phyloP scores from a whole-genome alignment of 2,113 vertebrate species.

The Macrotus californicus region DNA sequence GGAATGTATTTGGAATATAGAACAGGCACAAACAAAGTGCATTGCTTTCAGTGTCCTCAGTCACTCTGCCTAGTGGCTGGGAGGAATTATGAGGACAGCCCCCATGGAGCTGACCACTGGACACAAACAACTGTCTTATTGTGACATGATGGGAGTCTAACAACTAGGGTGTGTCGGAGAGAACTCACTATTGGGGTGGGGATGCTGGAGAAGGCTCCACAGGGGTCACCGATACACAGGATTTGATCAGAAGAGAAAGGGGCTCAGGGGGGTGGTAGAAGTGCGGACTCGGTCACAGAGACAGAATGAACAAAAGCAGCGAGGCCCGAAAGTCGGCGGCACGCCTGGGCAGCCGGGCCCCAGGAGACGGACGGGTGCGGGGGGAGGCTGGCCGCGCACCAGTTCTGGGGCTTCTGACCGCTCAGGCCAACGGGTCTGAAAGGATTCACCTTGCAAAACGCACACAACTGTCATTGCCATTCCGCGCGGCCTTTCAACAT shows the following conservation, averaged over 20 bases:
- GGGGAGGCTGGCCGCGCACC: neutral
- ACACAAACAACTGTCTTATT: neutral
- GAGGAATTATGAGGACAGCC: neutral
- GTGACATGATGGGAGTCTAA: rapidly evolving
- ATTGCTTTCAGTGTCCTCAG: neutral
- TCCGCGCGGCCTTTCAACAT: neutral
- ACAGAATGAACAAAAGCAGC: neutral
- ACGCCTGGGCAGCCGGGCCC: neutral
- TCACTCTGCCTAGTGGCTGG: neutral
- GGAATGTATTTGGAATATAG: neutral
- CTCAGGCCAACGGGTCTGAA: neutral
- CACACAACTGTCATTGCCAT: neutral
- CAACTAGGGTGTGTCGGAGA: neutral
- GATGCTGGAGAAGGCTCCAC: neutral
- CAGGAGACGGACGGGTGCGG: rapidly evolving
- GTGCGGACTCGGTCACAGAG: neutral
- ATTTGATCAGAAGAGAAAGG: neutral
- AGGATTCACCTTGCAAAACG: neutral
- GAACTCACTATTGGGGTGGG: neutral
- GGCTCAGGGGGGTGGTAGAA: too few relatives aligned
- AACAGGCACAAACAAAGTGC: neutral
- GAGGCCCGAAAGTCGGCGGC: neutral
- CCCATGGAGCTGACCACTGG: neutral
- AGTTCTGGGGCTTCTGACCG: neutral
- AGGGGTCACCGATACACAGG: too few relatives aligned